Base-by-base conservation (phyloP, 2,797 vertebrate species). In the Ispidina lecontei region DNA sequence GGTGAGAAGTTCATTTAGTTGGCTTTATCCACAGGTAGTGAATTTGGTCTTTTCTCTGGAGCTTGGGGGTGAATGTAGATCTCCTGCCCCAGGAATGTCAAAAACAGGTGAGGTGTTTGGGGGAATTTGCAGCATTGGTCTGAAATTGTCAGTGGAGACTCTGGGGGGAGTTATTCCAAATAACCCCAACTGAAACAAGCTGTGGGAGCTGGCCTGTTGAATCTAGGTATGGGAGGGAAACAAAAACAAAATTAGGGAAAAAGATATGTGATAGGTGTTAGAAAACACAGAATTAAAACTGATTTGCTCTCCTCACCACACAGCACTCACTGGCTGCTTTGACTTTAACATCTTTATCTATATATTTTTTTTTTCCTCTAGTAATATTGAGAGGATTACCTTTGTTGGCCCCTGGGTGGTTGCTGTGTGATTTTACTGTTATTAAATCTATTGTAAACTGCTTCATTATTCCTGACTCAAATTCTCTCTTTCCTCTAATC, bases 311-410 rank as follows among this genome's bases (percentile, higher is more conserved):
- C 80, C 78, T 84, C 93, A n/a, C 91, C 60, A 56, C 87, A 77
- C 67, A 13, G 49, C 23, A 2, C 63, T 91, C 93, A 29, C 95
- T 90, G 94, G 85, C 91, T 95, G 95, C 97, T 96, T 91, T 96
- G 96, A 87, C 96, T 97, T 96, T 90, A 96, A 91, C 97, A 93
- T 98, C 98, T 98, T 98, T 97, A 98, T 97, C 96, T 98, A 94
- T 95, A 80, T 96, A 98, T 97, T 98, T 98, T 97, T 51, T 98
- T 98, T 97, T 52, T 39, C 26, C 98, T 98, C 98, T 93, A 98
- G 99, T 98, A 99, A 99, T 99, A 99, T 99, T 99, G 99, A 98
- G 98, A 98, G 99, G 99, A 99, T 99, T 99, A 99, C 98, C 98
- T 99, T 98, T 95, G 97, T 97, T 97, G 98, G 98, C 98, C 98